These are phyloP conservation scores for Dichetophora obliterata DNA, from an alignment of 2,888 invertebrate genomes.

Conservation along the genomic window DNA sequence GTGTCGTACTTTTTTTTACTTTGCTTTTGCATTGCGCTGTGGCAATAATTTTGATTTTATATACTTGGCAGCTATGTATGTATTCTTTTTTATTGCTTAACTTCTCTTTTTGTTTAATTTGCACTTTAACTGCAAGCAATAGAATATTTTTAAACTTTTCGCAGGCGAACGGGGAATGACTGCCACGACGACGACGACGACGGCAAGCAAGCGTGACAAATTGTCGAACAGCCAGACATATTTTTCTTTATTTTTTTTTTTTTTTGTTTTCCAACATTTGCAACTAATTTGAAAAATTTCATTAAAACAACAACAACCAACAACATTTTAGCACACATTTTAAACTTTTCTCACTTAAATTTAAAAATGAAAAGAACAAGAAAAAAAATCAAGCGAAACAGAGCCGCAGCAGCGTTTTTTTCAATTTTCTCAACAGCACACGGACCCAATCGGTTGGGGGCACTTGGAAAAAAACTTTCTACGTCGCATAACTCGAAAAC, in stretches of 20 bases:
- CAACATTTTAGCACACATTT: neutral
- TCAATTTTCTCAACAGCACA: neutral
- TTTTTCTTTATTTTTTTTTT: conserved; percentile 3
- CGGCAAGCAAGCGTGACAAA: conserved; percentile 49
- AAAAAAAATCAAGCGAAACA: neutral
- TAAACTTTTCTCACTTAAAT: neutral
- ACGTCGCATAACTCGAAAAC: conserved; percentile 28
- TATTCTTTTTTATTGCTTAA: conserved; percentile 8
- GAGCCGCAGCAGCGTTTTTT: neutral
- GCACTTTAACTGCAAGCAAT: neutral
- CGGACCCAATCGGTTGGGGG: conserved; percentile 17
- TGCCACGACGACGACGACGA: conserved; percentile 41
- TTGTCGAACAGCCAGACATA: neutral
- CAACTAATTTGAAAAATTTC: neutral
- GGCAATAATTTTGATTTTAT: neutral
- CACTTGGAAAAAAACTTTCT: conserved; percentile 28
- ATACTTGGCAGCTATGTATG: neutral
- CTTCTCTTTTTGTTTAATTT: conserved; percentile 18
- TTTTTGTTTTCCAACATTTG: neutral
- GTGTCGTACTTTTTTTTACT: conserved; percentile 35
- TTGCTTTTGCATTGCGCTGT: neutral
- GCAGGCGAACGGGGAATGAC: neutral
- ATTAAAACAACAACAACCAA: conserved; percentile 8
- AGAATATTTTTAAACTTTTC: conserved; percentile 5
- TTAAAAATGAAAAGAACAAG: neutral